Evolutionary conservation across 2,113 vertebrate genomes (phyloP).

Genomic region (Poeciliopsis retropinna): DNA sequence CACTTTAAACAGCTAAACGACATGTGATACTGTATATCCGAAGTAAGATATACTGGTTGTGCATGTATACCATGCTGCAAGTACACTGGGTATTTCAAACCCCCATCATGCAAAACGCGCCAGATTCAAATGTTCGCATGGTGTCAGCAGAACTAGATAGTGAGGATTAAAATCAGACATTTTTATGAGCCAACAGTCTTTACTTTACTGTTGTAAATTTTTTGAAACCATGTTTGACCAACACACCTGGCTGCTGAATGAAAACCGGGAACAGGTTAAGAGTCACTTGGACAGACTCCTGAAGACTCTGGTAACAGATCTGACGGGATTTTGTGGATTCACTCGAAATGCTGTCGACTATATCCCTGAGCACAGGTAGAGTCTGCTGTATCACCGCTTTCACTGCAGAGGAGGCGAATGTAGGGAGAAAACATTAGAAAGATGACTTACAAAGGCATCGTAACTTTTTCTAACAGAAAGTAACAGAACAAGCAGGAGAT

Average conservation of each 20-base stretch:
- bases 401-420: conserved; percentile 75
- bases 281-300: conserved; percentile 97
- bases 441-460: not conserved
- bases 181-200: not conserved
- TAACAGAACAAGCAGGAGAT: not conserved
- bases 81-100: too few species aligned
- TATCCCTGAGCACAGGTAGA: conserved; percentile 90
- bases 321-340: conserved; percentile 97
- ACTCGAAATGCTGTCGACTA: conserved; percentile 93
- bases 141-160: too few species aligned
- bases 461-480: not conserved
- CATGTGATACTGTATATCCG: too few species aligned
- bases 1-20: too few species aligned
- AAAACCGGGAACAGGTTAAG: conserved; percentile 94
- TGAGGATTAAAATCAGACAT: too few species aligned
- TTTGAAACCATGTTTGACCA: not conserved
- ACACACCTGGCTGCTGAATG: conserved; percentile 96
- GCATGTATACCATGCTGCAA: too few species aligned
- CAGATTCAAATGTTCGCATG: too few species aligned
- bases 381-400: conserved; percentile 93
- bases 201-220: not conserved
- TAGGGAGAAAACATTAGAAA: not conserved
- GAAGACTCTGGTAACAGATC: conserved; percentile 97
- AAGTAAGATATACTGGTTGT: too few species aligned
- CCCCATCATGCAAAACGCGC: too few species aligned